These are phyloP conservation scores for Pollenia amentaria DNA, from an alignment of 2,888 invertebrate species.

Conservation along the genomic window DNA sequence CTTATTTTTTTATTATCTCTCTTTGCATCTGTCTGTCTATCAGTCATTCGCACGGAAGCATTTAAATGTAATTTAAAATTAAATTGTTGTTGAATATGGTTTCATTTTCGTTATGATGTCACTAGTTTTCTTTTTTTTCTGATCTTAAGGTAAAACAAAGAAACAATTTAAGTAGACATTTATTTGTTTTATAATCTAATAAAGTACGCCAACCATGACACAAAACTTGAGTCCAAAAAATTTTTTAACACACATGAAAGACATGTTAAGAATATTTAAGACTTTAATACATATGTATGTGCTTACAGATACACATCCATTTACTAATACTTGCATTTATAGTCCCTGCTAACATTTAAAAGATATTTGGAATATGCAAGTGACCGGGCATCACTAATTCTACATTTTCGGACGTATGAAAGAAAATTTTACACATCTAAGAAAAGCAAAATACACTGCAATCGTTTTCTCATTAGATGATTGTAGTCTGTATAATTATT, in stretches of 20 bases:
- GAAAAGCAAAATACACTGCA: too few species aligned
- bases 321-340: too few species aligned
- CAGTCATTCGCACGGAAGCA: too few species aligned
- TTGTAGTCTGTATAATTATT: too few species aligned
- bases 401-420: too few species aligned
- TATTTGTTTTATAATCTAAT: conserved; percentile 65
- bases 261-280: conserved; percentile 61
- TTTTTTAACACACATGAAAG: conserved; percentile 37
- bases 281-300: neutral
- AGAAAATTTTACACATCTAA: too few species aligned
- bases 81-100: neutral
- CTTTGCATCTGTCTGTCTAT: neutral
- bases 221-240: neutral
- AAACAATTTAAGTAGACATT: conserved; percentile 64
- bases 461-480: too few species aligned
- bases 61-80: neutral
- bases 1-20: conserved; percentile 2
- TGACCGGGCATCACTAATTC: too few species aligned
- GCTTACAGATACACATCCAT: too few species aligned
- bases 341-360: too few species aligned
- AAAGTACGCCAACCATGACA: conserved; percentile 55
- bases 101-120: neutral
- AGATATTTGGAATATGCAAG: too few species aligned
- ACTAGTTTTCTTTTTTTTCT: neutral
- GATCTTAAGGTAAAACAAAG: conserved; percentile 31